These are phyloP conservation scores for Drosophila prostipennis DNA, from an alignment of 2,888 invertebrate species.

Conservation along the genomic window DNA sequence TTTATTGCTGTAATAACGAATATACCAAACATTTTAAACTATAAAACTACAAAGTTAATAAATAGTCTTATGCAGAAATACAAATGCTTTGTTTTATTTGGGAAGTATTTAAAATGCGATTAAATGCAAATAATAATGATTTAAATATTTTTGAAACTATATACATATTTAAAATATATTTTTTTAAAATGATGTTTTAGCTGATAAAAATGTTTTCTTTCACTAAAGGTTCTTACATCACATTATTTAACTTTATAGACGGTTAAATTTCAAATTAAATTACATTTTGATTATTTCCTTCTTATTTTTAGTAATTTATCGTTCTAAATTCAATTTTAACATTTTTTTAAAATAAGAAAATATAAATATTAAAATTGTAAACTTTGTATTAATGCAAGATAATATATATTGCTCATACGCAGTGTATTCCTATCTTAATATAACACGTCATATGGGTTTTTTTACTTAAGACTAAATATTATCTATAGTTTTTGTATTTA, in stretches of 20 bases:
- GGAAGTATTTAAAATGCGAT: neutral
- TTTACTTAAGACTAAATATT: neutral
- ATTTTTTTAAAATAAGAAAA: too few species aligned
- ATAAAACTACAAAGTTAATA: slow-evolving; percentile 53
- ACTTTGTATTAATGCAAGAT: neutral
- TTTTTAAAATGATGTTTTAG: too few species aligned
- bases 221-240: too few species aligned
- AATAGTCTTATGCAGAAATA: slow-evolving; percentile 76
- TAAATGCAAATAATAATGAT: too few species aligned
- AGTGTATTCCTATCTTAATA: neutral
- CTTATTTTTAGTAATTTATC: too few species aligned
- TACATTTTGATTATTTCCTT: neutral
- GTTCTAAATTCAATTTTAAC: neutral
- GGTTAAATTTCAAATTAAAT: too few species aligned
- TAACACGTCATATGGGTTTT: neutral
- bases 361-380: neutral
- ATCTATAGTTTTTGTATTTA: neutral
- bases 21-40: slow-evolving; percentile 50
- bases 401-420: neutral
- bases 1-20: slow-evolving; percentile 37
- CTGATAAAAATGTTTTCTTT: too few species aligned
- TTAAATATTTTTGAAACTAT: too few species aligned
- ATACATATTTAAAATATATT: too few species aligned
- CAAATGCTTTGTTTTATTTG: neutral
- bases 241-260: too few species aligned